Conservation (phyloP, 2,888 invertebrate species). For the Hipparchia semele region DNA sequence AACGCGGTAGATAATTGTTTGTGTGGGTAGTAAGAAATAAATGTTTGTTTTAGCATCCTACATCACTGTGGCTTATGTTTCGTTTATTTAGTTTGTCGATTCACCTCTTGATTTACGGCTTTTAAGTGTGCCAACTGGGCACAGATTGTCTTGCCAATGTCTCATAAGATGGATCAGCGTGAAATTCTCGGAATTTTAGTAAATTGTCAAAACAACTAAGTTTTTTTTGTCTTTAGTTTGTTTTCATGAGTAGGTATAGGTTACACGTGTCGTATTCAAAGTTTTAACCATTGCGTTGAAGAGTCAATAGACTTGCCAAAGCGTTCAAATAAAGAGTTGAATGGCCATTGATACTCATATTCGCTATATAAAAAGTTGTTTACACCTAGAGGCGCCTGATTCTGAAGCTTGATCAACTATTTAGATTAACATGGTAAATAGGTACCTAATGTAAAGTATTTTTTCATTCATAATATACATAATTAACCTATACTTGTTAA, state of each 20-base stretch:
- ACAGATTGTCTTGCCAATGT: background rate
- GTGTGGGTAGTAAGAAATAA: slow-evolving; percentile 3
- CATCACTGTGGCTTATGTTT: background rate
- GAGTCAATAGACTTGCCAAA: slow-evolving; percentile 28
- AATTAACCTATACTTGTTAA: background rate
- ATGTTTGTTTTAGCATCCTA: background rate
- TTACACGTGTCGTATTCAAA: slow-evolving; percentile 8
- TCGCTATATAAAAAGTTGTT: slow-evolving; percentile 49
- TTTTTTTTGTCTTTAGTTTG: background rate
- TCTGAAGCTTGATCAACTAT: slow-evolving; percentile 19
- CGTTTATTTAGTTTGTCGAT: background rate
- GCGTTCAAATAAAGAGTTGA: slow-evolving; percentile 35
- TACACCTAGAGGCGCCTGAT: slow-evolving; percentile 41
- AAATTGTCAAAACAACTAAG: background rate
- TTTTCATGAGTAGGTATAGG: background rate
- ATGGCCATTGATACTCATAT: slow-evolving; percentile 37
- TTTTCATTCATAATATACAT: slow-evolving; percentile 4
- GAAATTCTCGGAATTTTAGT: background rate
- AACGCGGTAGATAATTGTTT: background rate
- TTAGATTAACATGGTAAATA: slow-evolving; percentile 10
- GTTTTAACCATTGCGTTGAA: slow-evolving; percentile 8
- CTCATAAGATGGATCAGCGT: background rate
- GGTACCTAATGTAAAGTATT: background rate
- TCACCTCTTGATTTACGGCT: background rate
- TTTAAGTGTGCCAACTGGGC: background rate